These are phyloP conservation scores for Cnemophilus loriae DNA, from an alignment of 2,113 vertebrate species.

Conservation along the genomic window DNA sequence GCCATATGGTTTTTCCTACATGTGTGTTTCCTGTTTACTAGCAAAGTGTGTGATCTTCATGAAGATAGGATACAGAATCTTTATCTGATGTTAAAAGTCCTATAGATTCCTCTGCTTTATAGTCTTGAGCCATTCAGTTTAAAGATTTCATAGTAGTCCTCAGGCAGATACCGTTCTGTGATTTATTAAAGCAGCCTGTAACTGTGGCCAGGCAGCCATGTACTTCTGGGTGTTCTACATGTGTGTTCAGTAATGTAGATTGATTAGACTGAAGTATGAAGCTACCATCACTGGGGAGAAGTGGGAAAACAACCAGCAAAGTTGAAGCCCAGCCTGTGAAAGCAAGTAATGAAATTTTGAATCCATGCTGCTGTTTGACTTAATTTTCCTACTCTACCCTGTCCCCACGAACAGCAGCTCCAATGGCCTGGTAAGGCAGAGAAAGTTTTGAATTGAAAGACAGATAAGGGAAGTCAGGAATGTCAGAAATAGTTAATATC, in stretches of 20 bases:
- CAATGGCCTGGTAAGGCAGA: neutral
- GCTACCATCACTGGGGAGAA: neutral
- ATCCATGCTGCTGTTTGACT: neutral
- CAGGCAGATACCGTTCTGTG: neutral
- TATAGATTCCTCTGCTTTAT: neutral
- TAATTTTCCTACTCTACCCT: neutral
- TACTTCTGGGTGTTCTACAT: neutral
- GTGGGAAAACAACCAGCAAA: neutral
- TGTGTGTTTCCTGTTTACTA: neutral
- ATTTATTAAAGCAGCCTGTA: neutral
- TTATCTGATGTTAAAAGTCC: neutral
- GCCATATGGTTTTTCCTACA: neutral
- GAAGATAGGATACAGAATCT: neutral
- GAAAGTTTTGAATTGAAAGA: neutral
- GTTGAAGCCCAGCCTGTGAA: neutral
- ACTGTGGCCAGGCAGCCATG: neutral
- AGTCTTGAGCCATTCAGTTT: neutral
- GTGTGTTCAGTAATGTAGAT: accelerated
- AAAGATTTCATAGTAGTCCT: neutral
- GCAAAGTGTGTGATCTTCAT: neutral
- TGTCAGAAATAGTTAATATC: neutral
- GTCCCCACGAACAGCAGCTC: neutral
- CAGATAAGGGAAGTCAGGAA: neutral
- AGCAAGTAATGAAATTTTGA: neutral
- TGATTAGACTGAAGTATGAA: neutral